Evolutionary conservation across 1,140 invertebrate species (phyloP).

Genomic region (Philopotamus ludificatus): DNA sequence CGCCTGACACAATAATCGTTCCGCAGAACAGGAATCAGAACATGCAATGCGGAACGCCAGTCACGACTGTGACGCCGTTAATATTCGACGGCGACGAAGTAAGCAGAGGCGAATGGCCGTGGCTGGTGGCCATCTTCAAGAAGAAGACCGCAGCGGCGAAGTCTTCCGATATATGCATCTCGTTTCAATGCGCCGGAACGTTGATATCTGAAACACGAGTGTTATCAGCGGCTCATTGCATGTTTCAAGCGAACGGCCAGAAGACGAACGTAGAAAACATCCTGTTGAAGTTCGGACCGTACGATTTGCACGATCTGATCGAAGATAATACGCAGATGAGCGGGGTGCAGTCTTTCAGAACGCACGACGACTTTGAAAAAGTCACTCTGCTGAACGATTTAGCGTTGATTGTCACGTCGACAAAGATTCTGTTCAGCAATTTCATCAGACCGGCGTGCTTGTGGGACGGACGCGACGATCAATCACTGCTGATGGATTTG

Average conservation of each 20-base stretch:
- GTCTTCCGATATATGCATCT: slow-evolving; percentile 58
- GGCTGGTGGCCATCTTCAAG: slow-evolving; percentile 56
- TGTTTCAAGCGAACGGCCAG: slow-evolving; percentile 2
- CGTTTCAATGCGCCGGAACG: slow-evolving; percentile 50
- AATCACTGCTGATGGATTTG: slow-evolving; percentile 47
- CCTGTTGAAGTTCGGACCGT: slow-evolving; percentile 47
- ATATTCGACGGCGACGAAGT: slow-evolving; percentile 46
- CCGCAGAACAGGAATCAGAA: no score
- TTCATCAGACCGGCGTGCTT: slow-evolving; percentile 56
- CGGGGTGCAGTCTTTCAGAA: slow-evolving; percentile 43
- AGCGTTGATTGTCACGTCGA: slow-evolving; percentile 46
- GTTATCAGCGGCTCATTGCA: slow-evolving; percentile 45
- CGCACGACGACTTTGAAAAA: slow-evolving; percentile 45
- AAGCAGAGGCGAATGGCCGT: slow-evolving; percentile 55
- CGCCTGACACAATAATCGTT: background rate
- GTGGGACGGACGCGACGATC: slow-evolving; percentile 47
- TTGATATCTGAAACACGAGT: slow-evolving; percentile 44
- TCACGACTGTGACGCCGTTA: slow-evolving; percentile 42
- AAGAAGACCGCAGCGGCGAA: slow-evolving; percentile 45
- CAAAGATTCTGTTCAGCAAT: slow-evolving; percentile 42
- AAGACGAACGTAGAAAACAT: slow-evolving; percentile 36
- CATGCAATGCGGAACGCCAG: slow-evolving; percentile 44
- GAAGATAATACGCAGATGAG: slow-evolving; percentile 44
- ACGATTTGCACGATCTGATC: slow-evolving; percentile 44
- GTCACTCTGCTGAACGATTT: slow-evolving; percentile 48